Evolutionary conservation across 1,140 invertebrate species (phyloP).

Genomic region (Antheraea mylitta): DNA sequence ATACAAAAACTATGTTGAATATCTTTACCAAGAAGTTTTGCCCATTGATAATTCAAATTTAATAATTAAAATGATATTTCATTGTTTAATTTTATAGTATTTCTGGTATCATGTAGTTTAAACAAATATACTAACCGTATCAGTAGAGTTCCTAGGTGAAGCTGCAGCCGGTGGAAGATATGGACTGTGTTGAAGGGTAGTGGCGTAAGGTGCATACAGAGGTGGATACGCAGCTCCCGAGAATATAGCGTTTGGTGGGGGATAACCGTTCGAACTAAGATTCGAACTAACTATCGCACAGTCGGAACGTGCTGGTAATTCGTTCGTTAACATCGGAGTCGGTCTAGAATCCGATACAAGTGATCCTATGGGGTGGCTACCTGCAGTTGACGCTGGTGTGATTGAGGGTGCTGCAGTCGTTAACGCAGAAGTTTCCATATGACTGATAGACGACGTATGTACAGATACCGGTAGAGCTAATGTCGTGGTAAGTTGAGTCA

Average conservation of each 20-base stretch:
- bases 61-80: too few relatives aligned
- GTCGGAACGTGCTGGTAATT: constrained; percentile 43
- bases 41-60: too few relatives aligned
- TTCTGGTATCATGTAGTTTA: too few relatives aligned
- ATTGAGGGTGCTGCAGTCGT: constrained; percentile 42
- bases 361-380: constrained; percentile 40
- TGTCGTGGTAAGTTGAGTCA: constrained; percentile 40
- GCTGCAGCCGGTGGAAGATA: constrained; percentile 83
- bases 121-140: constrained; percentile 75
- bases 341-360: constrained; percentile 55
- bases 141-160: constrained; percentile 81
- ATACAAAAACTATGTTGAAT: too few relatives aligned
- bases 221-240: constrained; percentile 83
- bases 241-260: constrained; percentile 72
- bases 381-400: constrained; percentile 37
- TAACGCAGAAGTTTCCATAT: constrained; percentile 43
- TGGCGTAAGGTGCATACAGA: constrained; percentile 86
- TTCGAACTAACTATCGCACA: constrained; percentile 40
- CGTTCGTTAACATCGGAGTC: constrained; percentile 37
- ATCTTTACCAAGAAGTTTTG: too few relatives aligned
- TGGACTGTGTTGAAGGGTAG: constrained; percentile 83
- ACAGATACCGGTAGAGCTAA: constrained; percentile 43
- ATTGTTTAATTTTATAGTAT: too few relatives aligned
- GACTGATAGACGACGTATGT: constrained; percentile 43
- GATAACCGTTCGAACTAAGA: constrained; percentile 56